Base-by-base conservation (phyloP, 2,113 vertebrate species). In the Corythoichthys intestinalis region DNA sequence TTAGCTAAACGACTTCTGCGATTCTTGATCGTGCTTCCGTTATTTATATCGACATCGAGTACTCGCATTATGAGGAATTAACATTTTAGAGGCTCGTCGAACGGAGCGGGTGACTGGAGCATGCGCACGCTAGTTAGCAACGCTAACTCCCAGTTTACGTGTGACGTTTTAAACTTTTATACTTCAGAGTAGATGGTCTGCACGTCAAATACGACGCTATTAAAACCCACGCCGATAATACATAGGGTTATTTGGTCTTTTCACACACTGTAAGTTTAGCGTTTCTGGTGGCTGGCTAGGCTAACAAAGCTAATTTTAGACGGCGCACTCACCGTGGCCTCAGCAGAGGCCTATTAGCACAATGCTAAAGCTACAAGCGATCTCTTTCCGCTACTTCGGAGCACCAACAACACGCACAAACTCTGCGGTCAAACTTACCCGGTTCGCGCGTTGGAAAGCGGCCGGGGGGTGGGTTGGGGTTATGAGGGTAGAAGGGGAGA, bases 401-500 rank as follows among this genome's bases (percentile, higher is more conserved):
- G 39, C 72, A 58, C 6, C 1, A 79, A 75, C 76, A 80, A 74
- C 70, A 66, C 68, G 70, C 46, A 14, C 48, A 14, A 49, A 59
- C 0, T 70, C 35, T 1, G 3, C 35, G 69, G 57, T 35, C 20
- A 72, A 73, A 80, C 90, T 88, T 76, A 93, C 92, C 91, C 83
- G 78, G 71, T 58, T 69, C 65, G 70, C 39, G 72, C 76, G 80
- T 73, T 86, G 77, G 52, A 67, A 72, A 10, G 86, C 81, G 80
- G 70, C 75, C 83, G 82, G 91, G 91, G 90, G 89, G 65, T 88
- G 90, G 91, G 89, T 87, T 88, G 88, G 91, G 92, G 91, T 92
- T 91, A 76, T 88, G 70, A 90, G 92, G 92, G 91, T 91, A 88
- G 85, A 91, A 90, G 91, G 91, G 91, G 92, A 90, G 85, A 92